Conservation (phyloP, 2,797 vertebrate genomes). For the Acomys russatus region DNA sequence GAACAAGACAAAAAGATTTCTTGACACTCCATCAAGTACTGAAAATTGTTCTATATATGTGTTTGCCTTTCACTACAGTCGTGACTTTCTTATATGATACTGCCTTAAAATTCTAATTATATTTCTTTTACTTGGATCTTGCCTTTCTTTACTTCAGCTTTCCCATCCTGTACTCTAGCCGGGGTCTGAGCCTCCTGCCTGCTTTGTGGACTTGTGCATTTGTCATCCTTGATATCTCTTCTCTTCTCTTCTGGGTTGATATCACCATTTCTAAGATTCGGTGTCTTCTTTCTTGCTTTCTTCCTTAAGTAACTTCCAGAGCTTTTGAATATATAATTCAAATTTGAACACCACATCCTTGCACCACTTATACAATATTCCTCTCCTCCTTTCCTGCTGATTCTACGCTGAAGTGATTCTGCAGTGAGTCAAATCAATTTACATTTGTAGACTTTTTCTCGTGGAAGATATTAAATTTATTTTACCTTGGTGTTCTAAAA, state of each 20-base stretch:
- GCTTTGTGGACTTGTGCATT: neutral
- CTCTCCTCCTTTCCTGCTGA: conserved; percentile 32
- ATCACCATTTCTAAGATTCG: neutral
- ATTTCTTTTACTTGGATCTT: conserved; percentile 69
- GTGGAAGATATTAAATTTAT: conserved; percentile 47
- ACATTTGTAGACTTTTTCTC: conserved; percentile 60
- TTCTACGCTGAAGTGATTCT: conserved; percentile 34
- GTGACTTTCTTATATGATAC: conserved; percentile 49
- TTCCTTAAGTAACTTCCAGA: conserved; percentile 45
- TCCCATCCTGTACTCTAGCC: neutral
- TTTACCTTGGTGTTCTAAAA: conserved; percentile 56
- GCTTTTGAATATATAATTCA: conserved; percentile 62
- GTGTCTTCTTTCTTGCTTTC: conserved; percentile 41
- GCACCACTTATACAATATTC: conserved; percentile 38
- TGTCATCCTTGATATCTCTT: neutral
- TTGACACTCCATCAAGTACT: conserved; percentile 43
- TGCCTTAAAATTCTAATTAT: conserved; percentile 54
- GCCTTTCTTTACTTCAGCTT: conserved; percentile 66
- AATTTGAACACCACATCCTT: conserved; percentile 23
- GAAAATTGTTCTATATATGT: conserved; percentile 52
- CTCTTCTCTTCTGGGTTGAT: neutral
- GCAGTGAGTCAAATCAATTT: conserved; percentile 46
- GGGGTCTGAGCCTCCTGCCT: too few species aligned
- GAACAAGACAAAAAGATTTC: conserved; percentile 73
- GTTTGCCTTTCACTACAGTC: conserved; percentile 60